These are phyloP conservation scores for Phoronis australis DNA, from an alignment of 2,888 invertebrate species.

Conservation along the genomic window DNA sequence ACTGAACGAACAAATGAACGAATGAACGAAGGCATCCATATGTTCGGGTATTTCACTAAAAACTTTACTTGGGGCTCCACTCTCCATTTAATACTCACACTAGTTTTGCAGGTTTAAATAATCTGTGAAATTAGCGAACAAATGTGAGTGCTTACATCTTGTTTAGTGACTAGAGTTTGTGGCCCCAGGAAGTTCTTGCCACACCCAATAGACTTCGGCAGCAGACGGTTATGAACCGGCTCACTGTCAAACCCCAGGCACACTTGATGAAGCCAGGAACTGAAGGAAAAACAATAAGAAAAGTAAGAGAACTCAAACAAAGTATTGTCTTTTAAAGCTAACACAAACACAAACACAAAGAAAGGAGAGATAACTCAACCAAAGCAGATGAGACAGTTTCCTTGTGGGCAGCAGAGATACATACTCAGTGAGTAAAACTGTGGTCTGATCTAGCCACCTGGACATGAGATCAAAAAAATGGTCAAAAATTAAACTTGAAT, in stretches of 20 bases:
- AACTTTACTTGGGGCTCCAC: no score
- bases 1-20: no score
- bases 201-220: constrained; percentile 90
- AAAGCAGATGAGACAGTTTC: no score
- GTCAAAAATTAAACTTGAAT: no score
- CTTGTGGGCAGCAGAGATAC: no score
- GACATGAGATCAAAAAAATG: no score
- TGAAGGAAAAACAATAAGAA: constrained; percentile 11
- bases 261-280: constrained; percentile 74
- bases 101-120: background rate
- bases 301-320: background rate
- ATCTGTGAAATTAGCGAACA: background rate
- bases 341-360: no score
- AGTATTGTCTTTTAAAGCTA: no score
- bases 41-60: background rate
- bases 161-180: constrained; percentile 38
- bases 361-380: no score
- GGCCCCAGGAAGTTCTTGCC: constrained; percentile 82
- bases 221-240: constrained; percentile 74
- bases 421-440: no score
- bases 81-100: background rate
- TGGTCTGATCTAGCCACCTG: no score
- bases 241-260: constrained; percentile 83
- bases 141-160: constrained; percentile 38
- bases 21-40: no score